A percentile compares a stretch with the other conserved stretches of the same genome.
Conservation (phyloP, 2,797 vertebrate species). For the Mormyrops attenuatus region DNA sequence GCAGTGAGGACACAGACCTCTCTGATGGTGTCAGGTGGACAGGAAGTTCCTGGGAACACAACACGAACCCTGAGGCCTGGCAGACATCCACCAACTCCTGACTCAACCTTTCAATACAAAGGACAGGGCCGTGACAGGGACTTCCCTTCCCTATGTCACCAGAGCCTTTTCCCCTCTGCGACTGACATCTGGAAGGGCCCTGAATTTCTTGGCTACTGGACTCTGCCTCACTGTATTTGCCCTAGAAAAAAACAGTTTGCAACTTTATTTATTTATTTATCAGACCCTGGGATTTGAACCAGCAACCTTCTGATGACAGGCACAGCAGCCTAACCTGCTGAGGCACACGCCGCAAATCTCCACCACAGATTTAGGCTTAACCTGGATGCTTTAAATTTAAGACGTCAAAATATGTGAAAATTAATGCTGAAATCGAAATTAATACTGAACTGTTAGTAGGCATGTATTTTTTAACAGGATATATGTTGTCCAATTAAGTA, state of each 20-base stretch:
- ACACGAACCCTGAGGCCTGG: conserved; percentile 47
- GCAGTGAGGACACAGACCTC: background rate
- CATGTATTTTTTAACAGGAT: background rate
- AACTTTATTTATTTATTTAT: background rate
- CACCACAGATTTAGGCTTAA: background rate
- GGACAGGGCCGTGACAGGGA: conserved; percentile 42
- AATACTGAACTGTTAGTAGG: background rate
- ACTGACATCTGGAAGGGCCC: conserved; percentile 25
- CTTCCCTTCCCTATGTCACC: conserved; percentile 29
- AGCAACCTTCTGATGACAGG: background rate
- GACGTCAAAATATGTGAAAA: background rate
- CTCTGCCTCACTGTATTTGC: conserved; percentile 34
- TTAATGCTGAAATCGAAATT: background rate
- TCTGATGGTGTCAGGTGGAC: background rate
- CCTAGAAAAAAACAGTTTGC: background rate
- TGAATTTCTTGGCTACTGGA: conserved; percentile 34
- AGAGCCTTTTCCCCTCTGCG: conserved; percentile 26
- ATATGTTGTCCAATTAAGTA: background rate
- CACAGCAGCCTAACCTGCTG: background rate
- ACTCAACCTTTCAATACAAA: conserved; percentile 65
- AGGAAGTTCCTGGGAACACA: conserved; percentile 41
- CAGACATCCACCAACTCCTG: conserved; percentile 65
- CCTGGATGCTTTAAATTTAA: background rate
- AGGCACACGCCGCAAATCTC: background rate
- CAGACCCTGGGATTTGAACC: background rate